Percentiles rank a stretch among this genome's conserved stretches.
phyloP scores from a whole-genome alignment of 2,888 invertebrate species.

The Hyles lineata region DNA sequence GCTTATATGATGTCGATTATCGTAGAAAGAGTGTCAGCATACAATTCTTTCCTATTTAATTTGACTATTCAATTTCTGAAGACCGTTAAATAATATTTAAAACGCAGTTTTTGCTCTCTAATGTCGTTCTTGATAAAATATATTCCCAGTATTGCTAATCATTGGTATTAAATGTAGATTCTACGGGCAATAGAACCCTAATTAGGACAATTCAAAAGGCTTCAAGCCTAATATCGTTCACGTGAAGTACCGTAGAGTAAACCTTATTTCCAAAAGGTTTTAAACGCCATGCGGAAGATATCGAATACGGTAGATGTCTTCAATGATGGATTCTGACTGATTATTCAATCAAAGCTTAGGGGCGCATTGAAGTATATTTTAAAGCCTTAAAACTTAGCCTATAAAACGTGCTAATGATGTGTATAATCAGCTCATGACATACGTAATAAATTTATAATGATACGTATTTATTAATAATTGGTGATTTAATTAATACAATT shows the following conservation, averaged over 20 bases:
- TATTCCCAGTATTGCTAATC: too few relatives aligned
- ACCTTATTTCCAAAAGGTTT: background rate
- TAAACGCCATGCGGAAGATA: background rate
- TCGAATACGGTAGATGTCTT: background rate
- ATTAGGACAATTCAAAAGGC: background rate
- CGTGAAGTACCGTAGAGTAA: background rate
- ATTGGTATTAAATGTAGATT: too few relatives aligned
- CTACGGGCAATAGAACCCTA: background rate
- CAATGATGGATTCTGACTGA: background rate
- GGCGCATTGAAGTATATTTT: background rate
- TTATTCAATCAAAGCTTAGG: background rate
- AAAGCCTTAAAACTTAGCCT: background rate
- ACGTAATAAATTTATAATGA: too few relatives aligned
- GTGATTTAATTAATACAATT: too few relatives aligned
- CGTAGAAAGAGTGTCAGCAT: too few relatives aligned
- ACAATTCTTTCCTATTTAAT: too few relatives aligned
- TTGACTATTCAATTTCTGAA: too few relatives aligned
- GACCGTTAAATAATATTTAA: too few relatives aligned
- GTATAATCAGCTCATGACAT: background rate
- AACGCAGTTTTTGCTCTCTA: too few relatives aligned
- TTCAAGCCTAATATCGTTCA: background rate
- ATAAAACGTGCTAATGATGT: background rate
- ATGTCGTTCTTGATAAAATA: too few relatives aligned
- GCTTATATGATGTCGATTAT: too few relatives aligned
- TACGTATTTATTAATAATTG: too few relatives aligned